These are phyloP conservation scores for Cinclus cinclus DNA, from an alignment of 2,113 vertebrate species.

Conservation along the genomic window DNA sequence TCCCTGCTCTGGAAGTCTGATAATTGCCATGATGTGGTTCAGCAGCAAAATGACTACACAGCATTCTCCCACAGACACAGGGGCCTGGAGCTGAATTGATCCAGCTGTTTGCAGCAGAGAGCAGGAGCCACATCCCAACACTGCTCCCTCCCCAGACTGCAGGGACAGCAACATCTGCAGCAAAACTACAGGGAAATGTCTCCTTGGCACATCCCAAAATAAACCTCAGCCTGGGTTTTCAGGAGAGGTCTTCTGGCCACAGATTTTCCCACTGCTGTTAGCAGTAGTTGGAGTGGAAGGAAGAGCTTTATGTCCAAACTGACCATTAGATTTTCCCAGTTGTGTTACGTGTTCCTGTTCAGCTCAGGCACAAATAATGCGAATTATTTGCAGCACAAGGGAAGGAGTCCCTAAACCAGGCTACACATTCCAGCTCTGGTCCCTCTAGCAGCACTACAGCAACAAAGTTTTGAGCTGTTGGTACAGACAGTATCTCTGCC, in stretches of 20 bases:
- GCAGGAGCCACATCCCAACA: not conserved
- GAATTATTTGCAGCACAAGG: not conserved
- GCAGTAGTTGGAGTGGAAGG: not conserved
- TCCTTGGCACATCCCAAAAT: not conserved
- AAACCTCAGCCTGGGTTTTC: not conserved
- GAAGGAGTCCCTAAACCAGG: rapidly evolving
- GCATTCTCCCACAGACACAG: not conserved
- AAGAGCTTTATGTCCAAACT: not conserved
- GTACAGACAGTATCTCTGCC: not conserved
- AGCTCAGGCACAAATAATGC: not conserved
- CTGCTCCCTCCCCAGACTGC: not conserved
- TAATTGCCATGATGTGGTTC: not conserved
- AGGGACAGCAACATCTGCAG: not conserved
- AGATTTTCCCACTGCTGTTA: not conserved
- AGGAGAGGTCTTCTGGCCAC: not conserved
- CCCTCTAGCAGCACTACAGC: not conserved
- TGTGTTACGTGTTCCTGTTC: not conserved
- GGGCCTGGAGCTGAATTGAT: not conserved
- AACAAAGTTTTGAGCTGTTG: not conserved
- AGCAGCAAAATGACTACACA: not conserved
- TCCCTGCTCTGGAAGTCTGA: not conserved
- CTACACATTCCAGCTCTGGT: not conserved
- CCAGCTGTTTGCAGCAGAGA: conserved; percentile 37
- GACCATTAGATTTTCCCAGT: not conserved
- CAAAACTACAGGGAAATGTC: not conserved